A percentile compares a stretch with the other conserved stretches of the same genome.
phyloP scores from a whole-genome alignment of 2,888 invertebrate species.

The Brachylomia viminalis region DNA sequence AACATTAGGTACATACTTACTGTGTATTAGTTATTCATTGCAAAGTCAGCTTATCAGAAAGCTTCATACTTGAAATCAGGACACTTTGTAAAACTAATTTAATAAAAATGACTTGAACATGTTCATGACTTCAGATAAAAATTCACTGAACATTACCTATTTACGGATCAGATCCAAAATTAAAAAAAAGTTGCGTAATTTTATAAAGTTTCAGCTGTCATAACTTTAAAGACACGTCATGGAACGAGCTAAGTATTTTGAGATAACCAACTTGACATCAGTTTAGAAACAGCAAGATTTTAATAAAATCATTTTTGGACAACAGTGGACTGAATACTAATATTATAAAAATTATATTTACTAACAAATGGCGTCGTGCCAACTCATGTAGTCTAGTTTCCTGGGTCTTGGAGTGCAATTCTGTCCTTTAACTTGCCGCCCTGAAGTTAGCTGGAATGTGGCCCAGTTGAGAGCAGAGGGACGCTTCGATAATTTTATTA shows the following conservation, averaged over 20 bases:
- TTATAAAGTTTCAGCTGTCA: neutral
- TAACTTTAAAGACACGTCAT: no score
- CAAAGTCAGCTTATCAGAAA: neutral
- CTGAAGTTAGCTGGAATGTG: slow-evolving; percentile 34
- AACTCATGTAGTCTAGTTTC: slow-evolving; percentile 45
- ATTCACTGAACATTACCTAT: neutral
- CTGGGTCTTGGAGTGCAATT: slow-evolving; percentile 34
- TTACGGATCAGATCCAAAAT: neutral
- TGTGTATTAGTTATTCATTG: slow-evolving; percentile 6
- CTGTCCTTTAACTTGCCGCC: slow-evolving; percentile 24
- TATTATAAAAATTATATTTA: slow-evolving; percentile 31
- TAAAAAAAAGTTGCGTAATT: neutral
- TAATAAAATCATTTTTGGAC: neutral
- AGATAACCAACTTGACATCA: neutral
- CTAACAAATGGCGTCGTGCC: slow-evolving; percentile 50
- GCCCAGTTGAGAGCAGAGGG: slow-evolving; percentile 14
- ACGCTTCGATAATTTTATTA: slow-evolving; percentile 27
- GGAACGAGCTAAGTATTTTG: neutral
- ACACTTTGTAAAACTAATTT: slow-evolving; percentile 4
- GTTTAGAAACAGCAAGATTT: neutral
- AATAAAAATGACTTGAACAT: neutral
- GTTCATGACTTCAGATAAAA: neutral
- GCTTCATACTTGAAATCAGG: slow-evolving; percentile 2
- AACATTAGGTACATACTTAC: neutral
- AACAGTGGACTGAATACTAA: slow-evolving; percentile 5